A percentile compares a stretch with the other conserved stretches of the same genome.
These are phyloP conservation scores for Arenaria interpres DNA, from an alignment of 2,113 vertebrate species.

Conservation along the genomic window DNA sequence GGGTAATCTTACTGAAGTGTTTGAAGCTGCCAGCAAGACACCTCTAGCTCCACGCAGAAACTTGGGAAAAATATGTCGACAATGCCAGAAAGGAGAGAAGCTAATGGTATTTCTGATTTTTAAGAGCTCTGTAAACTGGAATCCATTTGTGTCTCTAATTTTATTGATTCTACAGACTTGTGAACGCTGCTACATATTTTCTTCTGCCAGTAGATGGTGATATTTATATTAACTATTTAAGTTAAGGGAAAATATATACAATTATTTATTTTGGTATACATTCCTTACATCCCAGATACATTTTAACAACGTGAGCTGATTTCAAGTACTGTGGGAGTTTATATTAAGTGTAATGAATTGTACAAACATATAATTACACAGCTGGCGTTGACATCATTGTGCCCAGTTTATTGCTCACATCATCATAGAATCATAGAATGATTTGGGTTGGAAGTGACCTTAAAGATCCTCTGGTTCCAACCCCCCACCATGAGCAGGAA, in stretches of 20 bases:
- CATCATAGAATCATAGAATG: background rate
- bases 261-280: background rate
- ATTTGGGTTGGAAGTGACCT: background rate
- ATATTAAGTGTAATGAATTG: background rate
- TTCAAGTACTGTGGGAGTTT: background rate
- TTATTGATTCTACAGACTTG: conserved; percentile 23
- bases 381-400: background rate
- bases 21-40: background rate
- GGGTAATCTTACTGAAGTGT: background rate
- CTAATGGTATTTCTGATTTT: background rate
- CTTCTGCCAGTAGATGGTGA: conserved; percentile 54
- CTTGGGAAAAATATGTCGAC: background rate
- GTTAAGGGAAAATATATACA: background rate
- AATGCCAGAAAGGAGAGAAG: background rate
- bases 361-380: background rate
- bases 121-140: background rate
- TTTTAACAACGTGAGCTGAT: background rate
- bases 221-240: conserved; percentile 38
- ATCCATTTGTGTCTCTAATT: conserved; percentile 4
- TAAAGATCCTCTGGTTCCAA: background rate
- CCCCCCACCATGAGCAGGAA: background rate
- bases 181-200: background rate
- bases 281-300: background rate
- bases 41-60: background rate
- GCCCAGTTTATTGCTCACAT: background rate